Base-by-base conservation (phyloP, 2,797 vertebrate species). In the Lithobates pipiens region DNA sequence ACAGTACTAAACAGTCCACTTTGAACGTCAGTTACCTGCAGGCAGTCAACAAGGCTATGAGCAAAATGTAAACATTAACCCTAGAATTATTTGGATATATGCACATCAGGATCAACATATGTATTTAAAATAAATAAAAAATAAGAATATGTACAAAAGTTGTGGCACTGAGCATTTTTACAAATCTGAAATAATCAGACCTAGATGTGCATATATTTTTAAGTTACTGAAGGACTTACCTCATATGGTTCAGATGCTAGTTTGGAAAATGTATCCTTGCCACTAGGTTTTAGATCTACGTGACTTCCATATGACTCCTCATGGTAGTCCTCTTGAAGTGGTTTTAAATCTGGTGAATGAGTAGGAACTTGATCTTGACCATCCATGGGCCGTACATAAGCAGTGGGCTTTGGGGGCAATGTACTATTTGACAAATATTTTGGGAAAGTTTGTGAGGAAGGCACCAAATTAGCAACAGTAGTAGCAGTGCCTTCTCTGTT, bases 361-460 rank as follows among this genome's bases (percentile, higher is more conserved):
- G 87, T 94, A 1, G 94, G 92, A 36, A 94, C 93, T 92, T 98
- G 97, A 85, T 99, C 98, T 89, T 96, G 97, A 74, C 96, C 97
- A 27, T 99, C 97, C 97, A 99, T 97, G 82, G 98, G 98, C 77
- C 97, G 94, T 76, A 99, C 98, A 0, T 99, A 98, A 0, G 98
- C 98, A 0, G 97, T 99, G 65, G 98, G 98, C 92, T 99, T 99
- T 91, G 95, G 95, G 80, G 95, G 95, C 94, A 97, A 94, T 34
- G 92, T 91, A 77, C 91, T 93, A 63, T 81, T 93, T 92, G 95
- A 92, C 81, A 97, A 92, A 1, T 95, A 91, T 0, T 96, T 92
- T 32, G 96, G 96, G 16, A 97, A 98, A 15, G 92, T 92, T 92
- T 97, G 98, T 65, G 94, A 93, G 39, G 95, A 93, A 57, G 95